Base-by-base conservation (phyloP, 2,888 invertebrate species). In the Gymnocheta viridis region DNA sequence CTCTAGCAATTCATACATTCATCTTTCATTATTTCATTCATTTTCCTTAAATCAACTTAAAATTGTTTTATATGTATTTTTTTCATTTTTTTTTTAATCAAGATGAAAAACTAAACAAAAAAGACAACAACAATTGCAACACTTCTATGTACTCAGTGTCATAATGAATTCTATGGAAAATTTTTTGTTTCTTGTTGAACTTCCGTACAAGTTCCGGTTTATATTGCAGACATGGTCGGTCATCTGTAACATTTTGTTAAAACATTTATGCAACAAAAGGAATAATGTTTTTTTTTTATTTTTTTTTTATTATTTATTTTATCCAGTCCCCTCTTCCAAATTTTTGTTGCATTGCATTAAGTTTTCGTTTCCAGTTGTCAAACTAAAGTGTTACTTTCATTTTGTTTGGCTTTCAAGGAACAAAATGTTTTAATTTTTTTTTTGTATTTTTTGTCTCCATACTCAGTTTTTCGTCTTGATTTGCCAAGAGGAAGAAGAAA, bases 241-340 rank as follows among this genome's bases (percentile, higher is more conserved):
- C 83, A 84, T 84, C 76, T 80, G 77, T 77, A 66, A 54, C 64
- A 80, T 64, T 83, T 74, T 83, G 83, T 76, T 82, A 79, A 79
- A 82, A 82, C 60, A 79, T 82, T 82, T 82, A 82, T 79, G 62
- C 49, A 82, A 70, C 64, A 79, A 64, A 74, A 79, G 22, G 79
- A 56, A 64, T 64, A 67, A 78, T 79, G 44, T 66, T 67, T 58
- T 66, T 49, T 19, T 3, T 22, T 19, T 17, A 12, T 64, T 56
- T 44, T 14, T 4, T 29, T 24, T 35, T 12, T 9, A 14, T 47
- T 14, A 32, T n/a, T 58, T 24, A n/a, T 32, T 47, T 58, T 7
- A 38, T 7, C 22, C 69, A 17, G 5, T 2, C 19, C 17, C 12
- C 5, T 17, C 12, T 4, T 19, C 29, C n/a, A 7, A 17, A 22